phyloP scores from a whole-genome alignment of 2,113 vertebrate species.

The Dolichallabes microphthalmus region DNA sequence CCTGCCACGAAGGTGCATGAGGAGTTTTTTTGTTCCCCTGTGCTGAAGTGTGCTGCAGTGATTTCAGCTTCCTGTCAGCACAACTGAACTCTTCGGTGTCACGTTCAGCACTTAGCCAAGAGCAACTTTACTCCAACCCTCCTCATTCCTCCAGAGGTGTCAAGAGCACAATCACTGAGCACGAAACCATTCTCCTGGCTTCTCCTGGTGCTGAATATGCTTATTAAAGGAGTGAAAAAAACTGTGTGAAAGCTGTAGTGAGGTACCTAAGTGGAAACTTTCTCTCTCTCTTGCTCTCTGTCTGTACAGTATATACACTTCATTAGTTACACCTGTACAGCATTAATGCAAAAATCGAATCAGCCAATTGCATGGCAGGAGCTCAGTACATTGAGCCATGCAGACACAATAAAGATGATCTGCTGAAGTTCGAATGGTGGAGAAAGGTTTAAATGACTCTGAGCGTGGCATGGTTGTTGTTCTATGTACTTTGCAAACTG shows the following conservation, averaged over 20 bases:
- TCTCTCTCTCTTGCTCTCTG: no score
- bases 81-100: background rate
- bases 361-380: no score
- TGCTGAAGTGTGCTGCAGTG: background rate
- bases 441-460: no score
- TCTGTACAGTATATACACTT: background rate
- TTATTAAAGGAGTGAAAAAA: constrained; percentile 46
- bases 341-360: no score
- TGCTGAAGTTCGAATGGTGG: no score
- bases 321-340: background rate
- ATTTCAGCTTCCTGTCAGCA: constrained; percentile 16
- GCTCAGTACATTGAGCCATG: no score
- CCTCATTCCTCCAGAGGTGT: constrained; percentile 37
- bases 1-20: background rate
- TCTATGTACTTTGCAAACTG: no score
- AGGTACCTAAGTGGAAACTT: background rate
- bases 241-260: background rate
- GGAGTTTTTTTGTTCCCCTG: background rate
- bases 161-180: constrained; percentile 50
- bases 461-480: no score
- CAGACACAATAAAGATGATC: no score
- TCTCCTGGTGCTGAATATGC: constrained; percentile 28
- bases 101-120: constrained; percentile 19
- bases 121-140: background rate
- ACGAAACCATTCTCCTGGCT: constrained; percentile 12